These are phyloP conservation scores for Aegotheles bennettii DNA, from an alignment of 2,113 vertebrate genomes.

Conservation along the genomic window DNA sequence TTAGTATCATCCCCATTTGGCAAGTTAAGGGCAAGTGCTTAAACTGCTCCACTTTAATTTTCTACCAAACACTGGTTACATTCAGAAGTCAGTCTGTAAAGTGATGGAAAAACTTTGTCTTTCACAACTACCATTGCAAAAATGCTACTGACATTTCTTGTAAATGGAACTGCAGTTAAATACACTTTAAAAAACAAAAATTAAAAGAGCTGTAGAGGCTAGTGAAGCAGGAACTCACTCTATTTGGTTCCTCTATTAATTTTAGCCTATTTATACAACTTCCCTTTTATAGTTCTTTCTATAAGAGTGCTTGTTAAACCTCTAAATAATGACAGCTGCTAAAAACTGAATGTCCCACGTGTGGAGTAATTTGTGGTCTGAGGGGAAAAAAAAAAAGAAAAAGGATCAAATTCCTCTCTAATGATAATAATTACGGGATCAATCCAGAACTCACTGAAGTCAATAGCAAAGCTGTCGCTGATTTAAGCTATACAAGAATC, in stretches of 20 bases:
- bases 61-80: background rate
- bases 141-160: background rate
- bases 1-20: background rate
- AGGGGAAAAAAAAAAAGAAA: background rate
- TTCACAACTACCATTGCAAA: background rate
- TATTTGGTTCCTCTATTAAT: constrained; percentile 42
- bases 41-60: background rate
- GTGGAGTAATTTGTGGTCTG: constrained; percentile 3
- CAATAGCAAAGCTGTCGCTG: background rate
- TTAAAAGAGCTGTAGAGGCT: constrained; percentile 12
- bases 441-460: background rate
- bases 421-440: constrained; percentile 21
- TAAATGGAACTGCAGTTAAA: constrained; percentile 24
- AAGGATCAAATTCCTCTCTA: background rate
- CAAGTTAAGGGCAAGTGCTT: background rate
- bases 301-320: constrained; percentile 32
- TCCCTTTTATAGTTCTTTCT: constrained; percentile 42
- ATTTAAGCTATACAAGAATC: background rate
- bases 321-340: constrained; percentile 53
- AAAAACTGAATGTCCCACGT: constrained; percentile 6
- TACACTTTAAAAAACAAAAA: constrained; percentile 22
- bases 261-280: constrained; percentile 48
- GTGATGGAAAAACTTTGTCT: background rate
- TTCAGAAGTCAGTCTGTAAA: constrained; percentile 18
- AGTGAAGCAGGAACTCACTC: constrained; percentile 25